Conservation (phyloP, 1,140 invertebrate genomes). For the Drosophila takahashii region DNA sequence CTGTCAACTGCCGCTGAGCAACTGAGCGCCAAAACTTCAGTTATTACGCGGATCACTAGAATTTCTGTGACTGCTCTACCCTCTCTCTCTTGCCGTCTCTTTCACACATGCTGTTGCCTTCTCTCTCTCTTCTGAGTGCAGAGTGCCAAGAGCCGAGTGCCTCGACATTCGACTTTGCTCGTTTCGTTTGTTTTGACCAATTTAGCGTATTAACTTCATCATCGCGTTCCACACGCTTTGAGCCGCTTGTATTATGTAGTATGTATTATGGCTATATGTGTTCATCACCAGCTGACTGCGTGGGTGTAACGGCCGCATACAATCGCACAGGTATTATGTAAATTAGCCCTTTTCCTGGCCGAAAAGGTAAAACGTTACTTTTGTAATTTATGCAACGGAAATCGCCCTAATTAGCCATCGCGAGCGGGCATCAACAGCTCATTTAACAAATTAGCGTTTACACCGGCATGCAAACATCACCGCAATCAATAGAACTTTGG, state of each 20-base stretch:
- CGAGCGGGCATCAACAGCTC: constrained; percentile 62
- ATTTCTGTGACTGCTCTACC: constrained; percentile 37
- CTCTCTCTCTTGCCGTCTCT: constrained; percentile 16
- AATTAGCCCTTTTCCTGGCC: constrained; percentile 22
- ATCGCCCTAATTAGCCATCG: constrained; percentile 71
- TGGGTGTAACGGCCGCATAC: constrained; percentile 35
- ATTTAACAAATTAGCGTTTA: constrained; percentile 74
- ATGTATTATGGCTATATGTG: constrained; percentile 18
- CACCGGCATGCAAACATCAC: constrained; percentile 37
- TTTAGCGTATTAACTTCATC: constrained; percentile 76
- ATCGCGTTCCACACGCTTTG: constrained; percentile 54
- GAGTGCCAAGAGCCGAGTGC: not conserved
- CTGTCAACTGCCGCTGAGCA: constrained; percentile 66
- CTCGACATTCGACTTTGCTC: constrained; percentile 35
- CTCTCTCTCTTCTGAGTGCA: constrained; percentile 7
- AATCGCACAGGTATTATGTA: constrained; percentile 36
- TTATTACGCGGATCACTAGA: constrained; percentile 78
- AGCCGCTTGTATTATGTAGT: constrained; percentile 26
- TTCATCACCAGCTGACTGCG: constrained; percentile 44
- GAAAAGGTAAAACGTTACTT: constrained; percentile 13
- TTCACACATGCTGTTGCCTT: constrained; percentile 4
- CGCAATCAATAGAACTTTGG: constrained; percentile 17
- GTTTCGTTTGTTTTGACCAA: constrained; percentile 77
- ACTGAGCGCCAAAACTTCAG: constrained; percentile 69
- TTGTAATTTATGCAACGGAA: constrained; percentile 69